Conservation (phyloP, 2,113 vertebrate species). For the Mus musculus region GRCm39 chr1:83670001-83670500, state of each 20-base stretch:
- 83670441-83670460: not conserved
- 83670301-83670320: not conserved
- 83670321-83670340: not conserved
- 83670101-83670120: not conserved
- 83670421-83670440: conserved; percentile 19
- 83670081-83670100: not conserved
- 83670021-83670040: not conserved
- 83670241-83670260: not conserved
- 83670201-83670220: not conserved
- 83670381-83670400: not conserved
- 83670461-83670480: not conserved
- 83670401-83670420: not conserved
- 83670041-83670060: not conserved
- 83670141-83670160: not conserved
- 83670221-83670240: not conserved
- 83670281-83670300: not conserved
- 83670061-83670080: not conserved
- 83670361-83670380: not conserved
- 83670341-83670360: not conserved
- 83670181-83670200: not conserved
- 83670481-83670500: not conserved
- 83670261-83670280: not conserved
- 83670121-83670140: not conserved
- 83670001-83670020: rapidly evolving
- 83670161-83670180: not conserved